Percentiles rank a stretch among this genome's conserved stretches.
These are phyloP conservation scores for Phyto melanocephala DNA, from an alignment of 2,888 invertebrate genomes.

Conservation along the genomic window DNA sequence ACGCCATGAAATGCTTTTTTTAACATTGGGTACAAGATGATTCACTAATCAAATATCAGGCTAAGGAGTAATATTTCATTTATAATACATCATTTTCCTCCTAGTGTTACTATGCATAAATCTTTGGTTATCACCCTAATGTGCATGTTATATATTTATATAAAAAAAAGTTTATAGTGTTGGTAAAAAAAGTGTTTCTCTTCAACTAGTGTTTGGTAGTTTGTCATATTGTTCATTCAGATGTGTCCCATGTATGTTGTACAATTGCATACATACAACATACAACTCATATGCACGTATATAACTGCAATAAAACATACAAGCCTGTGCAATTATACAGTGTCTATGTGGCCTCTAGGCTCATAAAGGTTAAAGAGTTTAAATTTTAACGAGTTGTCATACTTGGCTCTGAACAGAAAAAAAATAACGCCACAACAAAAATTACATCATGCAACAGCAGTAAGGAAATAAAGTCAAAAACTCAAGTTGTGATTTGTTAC, in stretches of 20 bases:
- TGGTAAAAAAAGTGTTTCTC: conserved; percentile 1
- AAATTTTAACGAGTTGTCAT: conserved; percentile 61
- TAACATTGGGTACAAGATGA: too few species aligned
- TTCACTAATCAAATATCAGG: too few species aligned
- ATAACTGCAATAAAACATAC: background rate
- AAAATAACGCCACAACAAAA: background rate
- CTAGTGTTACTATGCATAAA: too few species aligned
- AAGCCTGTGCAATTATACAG: conserved; percentile 28
- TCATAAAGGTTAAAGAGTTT: conserved; percentile 57
- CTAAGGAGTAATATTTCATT: too few species aligned
- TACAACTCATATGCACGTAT: background rate
- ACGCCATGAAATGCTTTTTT: too few species aligned
- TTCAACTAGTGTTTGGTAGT: conserved; percentile 5
- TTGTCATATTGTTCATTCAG: conserved; percentile 9
- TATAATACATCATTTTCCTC: too few species aligned
- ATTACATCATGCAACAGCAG: background rate
- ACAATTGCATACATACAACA: conserved; percentile 11
- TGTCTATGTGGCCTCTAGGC: conserved; percentile 45
- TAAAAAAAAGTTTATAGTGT: background rate
- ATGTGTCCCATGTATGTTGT: background rate
- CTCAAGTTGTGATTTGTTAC: conserved; percentile 45
- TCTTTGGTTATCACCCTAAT: too few species aligned
- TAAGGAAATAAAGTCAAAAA: conserved; percentile 5
- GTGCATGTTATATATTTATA: background rate
- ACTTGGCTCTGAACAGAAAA: conserved; percentile 17